Percentiles rank a stretch among this genome's conserved stretches.
phyloP scores from a whole-genome alignment of 2,797 vertebrate genomes.

The Odontamblyopus lacepedii region DNA sequence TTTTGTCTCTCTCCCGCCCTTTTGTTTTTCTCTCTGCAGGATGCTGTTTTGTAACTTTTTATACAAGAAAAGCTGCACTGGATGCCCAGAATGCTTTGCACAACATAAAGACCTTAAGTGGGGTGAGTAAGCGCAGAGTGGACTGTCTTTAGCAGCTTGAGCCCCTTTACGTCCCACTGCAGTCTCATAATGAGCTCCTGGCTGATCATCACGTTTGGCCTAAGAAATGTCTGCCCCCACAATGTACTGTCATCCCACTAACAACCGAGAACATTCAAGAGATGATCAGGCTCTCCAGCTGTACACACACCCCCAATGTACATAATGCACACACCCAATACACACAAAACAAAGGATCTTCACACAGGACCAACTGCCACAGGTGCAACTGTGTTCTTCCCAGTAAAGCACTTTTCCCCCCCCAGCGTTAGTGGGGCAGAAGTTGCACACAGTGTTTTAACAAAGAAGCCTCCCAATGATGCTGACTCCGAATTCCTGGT shows the following conservation, averaged over 20 bases:
- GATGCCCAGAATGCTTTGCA: conserved; percentile 99
- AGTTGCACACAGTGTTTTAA: conserved; percentile 10
- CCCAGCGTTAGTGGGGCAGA: conserved; percentile 22
- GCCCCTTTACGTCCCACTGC: conserved; percentile 46
- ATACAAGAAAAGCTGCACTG: conserved; percentile 99
- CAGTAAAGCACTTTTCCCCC: conserved; percentile 53
- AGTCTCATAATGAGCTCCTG: conserved; percentile 60
- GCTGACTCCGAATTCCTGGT: conserved; percentile 37
- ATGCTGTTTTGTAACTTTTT: conserved; percentile 99
- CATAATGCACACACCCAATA: background rate
- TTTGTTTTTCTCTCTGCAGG: conserved; percentile 77
- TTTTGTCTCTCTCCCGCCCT: conserved; percentile 33
- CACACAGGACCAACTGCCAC: conserved; percentile 21
- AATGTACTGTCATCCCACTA: conserved; percentile 26
- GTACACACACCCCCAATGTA: background rate
- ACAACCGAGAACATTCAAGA: conserved; percentile 34
- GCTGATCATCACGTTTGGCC: conserved; percentile 47
- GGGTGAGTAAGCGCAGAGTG: conserved; percentile 87
- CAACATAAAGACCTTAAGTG: conserved; percentile 99
- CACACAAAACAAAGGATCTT: background rate
- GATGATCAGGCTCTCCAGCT: conserved; percentile 24
- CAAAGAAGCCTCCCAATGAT: conserved; percentile 11
- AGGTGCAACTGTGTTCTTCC: conserved; percentile 49
- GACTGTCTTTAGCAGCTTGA: conserved; percentile 56
- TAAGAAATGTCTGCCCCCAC: conserved; percentile 39